Conservation (phyloP, 2,888 invertebrate genomes). For the Brenthis ino region DNA sequence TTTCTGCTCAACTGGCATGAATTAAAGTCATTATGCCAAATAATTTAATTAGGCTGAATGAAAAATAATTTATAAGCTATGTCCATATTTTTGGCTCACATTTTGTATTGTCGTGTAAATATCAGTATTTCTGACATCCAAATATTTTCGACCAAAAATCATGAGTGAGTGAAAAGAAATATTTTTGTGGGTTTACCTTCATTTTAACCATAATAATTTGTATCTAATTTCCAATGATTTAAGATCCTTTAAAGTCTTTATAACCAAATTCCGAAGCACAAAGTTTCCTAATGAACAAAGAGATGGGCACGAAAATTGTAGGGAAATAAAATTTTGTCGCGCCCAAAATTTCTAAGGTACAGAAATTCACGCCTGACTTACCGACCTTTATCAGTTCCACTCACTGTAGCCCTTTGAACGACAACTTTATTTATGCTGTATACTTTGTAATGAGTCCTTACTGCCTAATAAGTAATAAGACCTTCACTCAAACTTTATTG, state of each 20-base stretch:
- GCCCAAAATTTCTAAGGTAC: slow-evolving; percentile 22
- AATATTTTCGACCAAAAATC: neutral
- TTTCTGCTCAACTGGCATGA: too few species aligned
- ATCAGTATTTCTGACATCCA: too few species aligned
- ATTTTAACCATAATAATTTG: slow-evolving; percentile 3
- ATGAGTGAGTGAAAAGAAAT: neutral
- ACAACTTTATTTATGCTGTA: slow-evolving; percentile 9
- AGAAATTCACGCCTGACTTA: slow-evolving; percentile 24
- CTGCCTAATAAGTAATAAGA: neutral
- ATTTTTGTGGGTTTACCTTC: neutral
- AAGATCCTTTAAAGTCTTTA: slow-evolving; percentile 7
- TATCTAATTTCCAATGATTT: slow-evolving; percentile 10
- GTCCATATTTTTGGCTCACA: too few species aligned
- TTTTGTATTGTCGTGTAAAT: too few species aligned
- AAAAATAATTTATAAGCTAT: too few species aligned
- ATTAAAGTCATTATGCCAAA: too few species aligned
- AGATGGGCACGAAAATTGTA: slow-evolving; percentile 23
- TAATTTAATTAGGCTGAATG: too few species aligned
- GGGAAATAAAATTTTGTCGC: slow-evolving; percentile 27
- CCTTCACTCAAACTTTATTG: neutral
- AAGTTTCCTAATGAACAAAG: slow-evolving; percentile 31
- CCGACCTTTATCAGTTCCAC: slow-evolving; percentile 19
- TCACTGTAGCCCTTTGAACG: slow-evolving; percentile 2
- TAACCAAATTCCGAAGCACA: slow-evolving; percentile 21
- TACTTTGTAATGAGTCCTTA: slow-evolving; percentile 4